Evolutionary conservation across 2,888 invertebrate genomes (phyloP).

Genomic region (Pheosia gnoma): DNA sequence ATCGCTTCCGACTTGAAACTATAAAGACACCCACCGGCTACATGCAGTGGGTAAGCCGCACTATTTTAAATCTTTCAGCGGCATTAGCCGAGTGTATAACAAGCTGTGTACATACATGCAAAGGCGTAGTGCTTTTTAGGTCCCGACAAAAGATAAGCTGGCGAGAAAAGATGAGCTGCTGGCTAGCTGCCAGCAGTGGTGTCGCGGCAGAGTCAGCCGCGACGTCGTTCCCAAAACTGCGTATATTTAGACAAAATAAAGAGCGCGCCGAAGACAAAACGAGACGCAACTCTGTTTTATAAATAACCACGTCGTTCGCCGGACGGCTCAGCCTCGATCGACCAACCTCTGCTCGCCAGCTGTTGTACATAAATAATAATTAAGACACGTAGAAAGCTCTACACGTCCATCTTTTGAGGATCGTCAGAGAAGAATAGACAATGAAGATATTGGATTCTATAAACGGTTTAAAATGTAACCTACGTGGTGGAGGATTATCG

Average conservation of each 20-base stretch:
- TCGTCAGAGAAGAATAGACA: constrained; percentile 28
- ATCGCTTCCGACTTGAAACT: constrained; percentile 5
- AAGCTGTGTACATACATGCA: background rate
- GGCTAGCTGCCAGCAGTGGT: constrained; percentile 72
- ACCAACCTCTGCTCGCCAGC: constrained; percentile 80
- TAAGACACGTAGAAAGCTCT: constrained; percentile 78
- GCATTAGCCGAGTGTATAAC: background rate
- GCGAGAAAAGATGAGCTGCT: constrained; percentile 70
- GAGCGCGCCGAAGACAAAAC: constrained; percentile 83
- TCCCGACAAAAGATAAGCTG: constrained; percentile 67
- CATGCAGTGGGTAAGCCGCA: background rate
- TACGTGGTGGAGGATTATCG: constrained; percentile 65
- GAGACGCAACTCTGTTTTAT: constrained; percentile 84
- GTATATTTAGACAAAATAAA: constrained; percentile 85
- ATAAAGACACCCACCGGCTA: background rate
- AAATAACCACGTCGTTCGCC: constrained; percentile 82
- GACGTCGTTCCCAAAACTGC: constrained; percentile 83
- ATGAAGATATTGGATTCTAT: constrained; percentile 14
- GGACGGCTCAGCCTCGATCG: constrained; percentile 74
- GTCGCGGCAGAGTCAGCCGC: constrained; percentile 76
- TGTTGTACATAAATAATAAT: constrained; percentile 83
- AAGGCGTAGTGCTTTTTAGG: constrained; percentile 37
- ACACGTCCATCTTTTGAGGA: constrained; percentile 51
- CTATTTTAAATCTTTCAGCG: background rate
- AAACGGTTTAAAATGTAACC: constrained; percentile 50